Conservation (phyloP, 2,888 invertebrate species). For the Itoplectis maculator region DNA sequence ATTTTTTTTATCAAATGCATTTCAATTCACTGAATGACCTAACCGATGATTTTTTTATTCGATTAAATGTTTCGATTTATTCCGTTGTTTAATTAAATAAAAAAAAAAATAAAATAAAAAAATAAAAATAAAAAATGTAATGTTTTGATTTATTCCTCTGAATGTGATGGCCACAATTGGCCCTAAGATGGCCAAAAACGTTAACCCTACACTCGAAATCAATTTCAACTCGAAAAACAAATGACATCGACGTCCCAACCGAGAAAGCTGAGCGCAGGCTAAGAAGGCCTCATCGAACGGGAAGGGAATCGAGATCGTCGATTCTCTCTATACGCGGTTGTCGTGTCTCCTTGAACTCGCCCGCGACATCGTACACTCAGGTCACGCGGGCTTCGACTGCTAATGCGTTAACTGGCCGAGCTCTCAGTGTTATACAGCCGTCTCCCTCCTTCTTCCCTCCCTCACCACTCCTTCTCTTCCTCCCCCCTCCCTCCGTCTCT, state of each 20-base stretch:
- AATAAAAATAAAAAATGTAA: too few species aligned
- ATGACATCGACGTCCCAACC: not conserved
- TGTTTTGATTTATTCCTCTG: too few species aligned
- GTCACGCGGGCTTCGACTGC: conserved; percentile 65
- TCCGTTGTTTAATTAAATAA: too few species aligned
- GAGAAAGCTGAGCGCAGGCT: not conserved
- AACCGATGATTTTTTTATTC: too few species aligned
- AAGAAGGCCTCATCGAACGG: too few species aligned
- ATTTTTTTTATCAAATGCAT: too few species aligned
- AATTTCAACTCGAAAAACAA: not conserved
- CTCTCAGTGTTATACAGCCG: conserved; percentile 33
- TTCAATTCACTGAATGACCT: too few species aligned
- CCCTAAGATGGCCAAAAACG: too few species aligned
- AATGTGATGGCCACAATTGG: too few species aligned
- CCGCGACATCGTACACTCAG: conserved; percentile 71
- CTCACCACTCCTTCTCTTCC: not conserved
- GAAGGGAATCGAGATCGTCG: conserved; percentile 17
- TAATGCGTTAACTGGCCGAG: conserved; percentile 60
- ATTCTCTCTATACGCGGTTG: not conserved
- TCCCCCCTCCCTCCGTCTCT: conserved; percentile 2
- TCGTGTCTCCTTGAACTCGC: conserved; percentile 67
- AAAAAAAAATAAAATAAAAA: too few species aligned
- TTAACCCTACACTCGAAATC: too few species aligned
- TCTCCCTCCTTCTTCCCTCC: not conserved
- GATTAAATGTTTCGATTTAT: too few species aligned